Conservation (phyloP, 2,113 vertebrate species). For the Hyla sarda region DNA sequence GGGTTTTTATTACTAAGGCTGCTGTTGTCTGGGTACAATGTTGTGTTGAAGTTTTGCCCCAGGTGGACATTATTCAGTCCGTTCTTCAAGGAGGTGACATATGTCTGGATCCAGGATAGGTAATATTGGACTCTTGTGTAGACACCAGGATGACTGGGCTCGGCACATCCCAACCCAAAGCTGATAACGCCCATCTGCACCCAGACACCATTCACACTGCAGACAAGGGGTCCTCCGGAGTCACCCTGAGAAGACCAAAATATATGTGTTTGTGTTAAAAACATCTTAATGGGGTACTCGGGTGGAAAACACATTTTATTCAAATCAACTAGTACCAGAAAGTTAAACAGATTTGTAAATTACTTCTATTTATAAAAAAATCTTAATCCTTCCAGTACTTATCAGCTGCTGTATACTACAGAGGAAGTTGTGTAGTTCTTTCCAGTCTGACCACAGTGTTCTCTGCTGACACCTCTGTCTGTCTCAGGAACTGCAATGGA, state of each 20-base stretch:
- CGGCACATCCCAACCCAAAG: conserved; percentile 71
- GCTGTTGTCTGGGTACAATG: neutral
- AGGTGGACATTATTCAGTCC: neutral
- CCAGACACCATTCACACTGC: conserved; percentile 64
- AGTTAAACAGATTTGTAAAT: too few species aligned
- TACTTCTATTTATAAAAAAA: too few species aligned
- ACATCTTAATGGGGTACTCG: too few species aligned
- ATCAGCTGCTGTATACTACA: too few species aligned
- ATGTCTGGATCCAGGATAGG: conserved; percentile 63
- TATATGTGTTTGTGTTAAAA: too few species aligned
- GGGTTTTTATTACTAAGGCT: neutral
- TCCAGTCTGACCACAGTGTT: too few species aligned
- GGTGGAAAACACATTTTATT: too few species aligned
- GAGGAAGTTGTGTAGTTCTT: too few species aligned
- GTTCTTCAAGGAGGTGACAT: neutral
- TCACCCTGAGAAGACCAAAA: conserved; percentile 67
- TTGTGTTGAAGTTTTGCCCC: neutral
- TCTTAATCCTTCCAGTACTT: too few species aligned
- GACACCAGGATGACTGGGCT: conserved; percentile 66
- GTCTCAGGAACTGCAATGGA: too few species aligned
- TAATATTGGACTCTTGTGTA: conserved; percentile 66
- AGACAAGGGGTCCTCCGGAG: conserved; percentile 72
- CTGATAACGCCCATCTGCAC: conserved; percentile 68
- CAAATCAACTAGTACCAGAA: too few species aligned
- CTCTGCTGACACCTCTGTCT: too few species aligned